Evolutionary conservation across 2,113 vertebrate species (phyloP).

Genomic region (Caloenas nicobarica): DNA sequence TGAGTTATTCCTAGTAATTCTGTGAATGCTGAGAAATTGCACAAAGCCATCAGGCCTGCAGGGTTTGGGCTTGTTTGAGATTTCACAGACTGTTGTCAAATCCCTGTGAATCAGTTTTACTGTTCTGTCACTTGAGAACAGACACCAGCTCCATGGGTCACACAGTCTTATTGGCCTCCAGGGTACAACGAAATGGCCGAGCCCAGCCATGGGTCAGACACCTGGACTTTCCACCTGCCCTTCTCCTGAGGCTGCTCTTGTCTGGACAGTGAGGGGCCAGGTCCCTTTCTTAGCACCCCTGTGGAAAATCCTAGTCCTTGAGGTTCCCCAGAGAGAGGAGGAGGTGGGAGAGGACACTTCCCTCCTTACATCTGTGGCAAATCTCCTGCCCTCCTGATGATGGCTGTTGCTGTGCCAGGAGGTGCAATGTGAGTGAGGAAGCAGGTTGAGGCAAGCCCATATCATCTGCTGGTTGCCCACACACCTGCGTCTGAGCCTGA

Average conservation of each 20-base stretch:
- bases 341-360: neutral
- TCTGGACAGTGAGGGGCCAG: neutral
- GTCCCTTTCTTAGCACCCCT: neutral
- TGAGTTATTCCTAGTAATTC: neutral
- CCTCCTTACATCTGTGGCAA: neutral
- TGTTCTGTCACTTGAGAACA: neutral
- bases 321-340: neutral
- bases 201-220: neutral
- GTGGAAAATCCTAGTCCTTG: neutral
- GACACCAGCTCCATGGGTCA: neutral
- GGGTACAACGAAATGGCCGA: neutral
- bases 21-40: neutral
- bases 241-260: neutral
- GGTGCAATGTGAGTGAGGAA: neutral
- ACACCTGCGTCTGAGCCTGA: neutral
- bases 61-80: neutral
- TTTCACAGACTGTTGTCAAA: neutral
- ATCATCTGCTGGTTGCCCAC: neutral
- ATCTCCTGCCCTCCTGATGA: neutral
- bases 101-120: neutral
- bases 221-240: neutral
- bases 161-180: rapidly evolving
- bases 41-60: neutral
- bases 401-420: neutral
- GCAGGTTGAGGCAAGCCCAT: neutral